Conservation (phyloP, 2,888 invertebrate genomes). For the Polyommatus iphigenia region DNA sequence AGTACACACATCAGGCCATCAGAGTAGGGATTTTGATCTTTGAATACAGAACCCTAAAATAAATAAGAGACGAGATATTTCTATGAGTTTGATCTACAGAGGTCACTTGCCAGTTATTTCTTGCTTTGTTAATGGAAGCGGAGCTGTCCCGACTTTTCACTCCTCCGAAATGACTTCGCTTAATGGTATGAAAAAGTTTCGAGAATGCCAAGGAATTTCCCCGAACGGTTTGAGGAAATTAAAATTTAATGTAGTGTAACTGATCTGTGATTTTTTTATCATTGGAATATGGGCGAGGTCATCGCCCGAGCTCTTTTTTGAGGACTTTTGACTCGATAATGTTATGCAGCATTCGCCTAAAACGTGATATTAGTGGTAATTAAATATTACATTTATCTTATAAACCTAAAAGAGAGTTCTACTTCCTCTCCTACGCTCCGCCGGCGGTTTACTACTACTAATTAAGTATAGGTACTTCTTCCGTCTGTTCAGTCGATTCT, state of each 20-base stretch:
- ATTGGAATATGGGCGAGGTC: background rate
- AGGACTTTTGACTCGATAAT: too few relatives aligned
- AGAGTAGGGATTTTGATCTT: background rate
- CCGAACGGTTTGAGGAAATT: conserved; percentile 38
- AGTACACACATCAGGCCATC: background rate
- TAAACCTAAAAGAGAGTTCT: too few relatives aligned
- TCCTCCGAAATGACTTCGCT: conserved; percentile 60
- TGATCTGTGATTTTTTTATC: background rate
- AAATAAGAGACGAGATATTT: conserved; percentile 26
- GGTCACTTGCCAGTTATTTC: conserved; percentile 55
- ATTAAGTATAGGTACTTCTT: too few relatives aligned
- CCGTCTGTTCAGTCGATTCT: too few relatives aligned
- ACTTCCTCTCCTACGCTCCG: too few relatives aligned
- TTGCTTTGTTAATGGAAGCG: conserved; percentile 64
- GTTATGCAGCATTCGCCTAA: too few relatives aligned
- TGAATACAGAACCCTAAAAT: background rate
- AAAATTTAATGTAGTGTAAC: conserved; percentile 41
- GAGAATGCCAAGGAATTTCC: conserved; percentile 42
- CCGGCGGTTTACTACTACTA: too few relatives aligned
- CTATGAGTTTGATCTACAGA: conserved; percentile 63
- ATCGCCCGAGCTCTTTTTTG: too few relatives aligned
- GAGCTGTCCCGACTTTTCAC: conserved; percentile 56
- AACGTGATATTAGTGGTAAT: too few relatives aligned
- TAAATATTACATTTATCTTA: too few relatives aligned
- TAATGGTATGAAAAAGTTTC: conserved; percentile 49